Evolutionary conservation across 2,888 invertebrate genomes (phyloP), one percentile per base, ranked within the genome.

Genomic region (Trissoscelio sp.): DNA sequence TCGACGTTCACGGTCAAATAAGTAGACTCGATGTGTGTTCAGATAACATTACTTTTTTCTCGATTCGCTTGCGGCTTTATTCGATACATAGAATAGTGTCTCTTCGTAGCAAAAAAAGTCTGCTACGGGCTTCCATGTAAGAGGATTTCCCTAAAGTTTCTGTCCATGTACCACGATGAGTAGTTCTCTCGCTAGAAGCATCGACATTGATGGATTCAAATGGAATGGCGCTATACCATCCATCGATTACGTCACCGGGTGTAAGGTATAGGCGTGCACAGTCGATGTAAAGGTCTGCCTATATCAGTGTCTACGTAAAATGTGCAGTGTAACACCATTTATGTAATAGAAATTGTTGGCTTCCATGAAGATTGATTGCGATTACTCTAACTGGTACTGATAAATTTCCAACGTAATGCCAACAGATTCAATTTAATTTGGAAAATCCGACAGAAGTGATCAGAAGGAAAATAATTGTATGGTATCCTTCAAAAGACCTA

Each of bases 181-280:
- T 79, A 72, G 74, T 72, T 83, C 77, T 80, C 81, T 78, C 64
- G 78, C 80, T 75, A 72, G 67, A 9, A 80, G 81, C 85, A 75
- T 46, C 81, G 84, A 85, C 85, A 83, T 85, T 86, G 86, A 86
- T 84, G 83, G 85, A 85, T 86, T 81, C 79, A 82, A 67, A 83
- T 81, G 74, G 81, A 82, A 83, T 64, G 72, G 70, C 31, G 69
- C 67, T 79, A 78, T 79, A 74, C 72, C 73, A 74, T 74, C 70
- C 64, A 69, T 80, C 83, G 81, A 83, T 85, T 75, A 70, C 77
- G 42, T 70, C 75, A 55, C 69, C n/a, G 66, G 28, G 53, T 53
- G 57, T 66, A 66, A 60, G 51, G 64, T 66, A 75, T 75, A 75
- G 66, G 66, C 46, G 44, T 53, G 42, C 64, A 46, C 24, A 28